Percentiles rank a stretch among this genome's conserved stretches.
Conservation (phyloP, 2,113 vertebrate species). For the Trachemys scripta region DNA sequence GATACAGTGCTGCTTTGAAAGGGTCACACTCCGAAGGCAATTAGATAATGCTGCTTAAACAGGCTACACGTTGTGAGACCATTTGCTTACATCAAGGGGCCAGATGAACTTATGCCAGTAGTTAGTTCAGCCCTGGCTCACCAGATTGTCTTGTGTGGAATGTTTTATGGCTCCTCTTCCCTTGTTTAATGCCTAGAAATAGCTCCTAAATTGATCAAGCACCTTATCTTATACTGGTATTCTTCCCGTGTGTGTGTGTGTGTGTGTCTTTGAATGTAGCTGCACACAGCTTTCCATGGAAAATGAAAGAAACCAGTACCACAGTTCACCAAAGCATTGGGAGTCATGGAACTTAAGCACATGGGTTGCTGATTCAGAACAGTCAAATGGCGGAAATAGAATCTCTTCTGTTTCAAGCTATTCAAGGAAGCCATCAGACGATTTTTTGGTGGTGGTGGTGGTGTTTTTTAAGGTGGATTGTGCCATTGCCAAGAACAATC, state of each 20-base stretch:
- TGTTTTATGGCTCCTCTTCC: background rate
- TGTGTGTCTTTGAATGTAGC: background rate
- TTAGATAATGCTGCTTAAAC: background rate
- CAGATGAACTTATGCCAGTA: fast-evolving
- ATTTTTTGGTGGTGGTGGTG: background rate
- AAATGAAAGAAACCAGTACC: background rate
- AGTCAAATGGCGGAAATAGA: background rate
- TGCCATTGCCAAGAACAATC: background rate
- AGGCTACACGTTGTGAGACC: background rate
- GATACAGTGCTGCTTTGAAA: fast-evolving
- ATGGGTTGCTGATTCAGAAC: background rate
- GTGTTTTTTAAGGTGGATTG: background rate
- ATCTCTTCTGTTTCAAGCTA: background rate
- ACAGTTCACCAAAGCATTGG: background rate
- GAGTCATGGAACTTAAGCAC: background rate
- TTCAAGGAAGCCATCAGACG: background rate
- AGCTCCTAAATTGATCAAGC: background rate
- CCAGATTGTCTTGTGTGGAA: fast-evolving
- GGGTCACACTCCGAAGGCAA: background rate
- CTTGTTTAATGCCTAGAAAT: background rate
- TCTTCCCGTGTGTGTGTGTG: background rate
- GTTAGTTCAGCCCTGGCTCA: background rate
- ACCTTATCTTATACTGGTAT: background rate
- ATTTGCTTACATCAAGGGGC: background rate
- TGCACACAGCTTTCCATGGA: background rate